A percentile compares a stretch with the other conserved stretches of the same genome.
Conservation (phyloP, 1,140 invertebrate species). For the Nylanderia fulva region DNA sequence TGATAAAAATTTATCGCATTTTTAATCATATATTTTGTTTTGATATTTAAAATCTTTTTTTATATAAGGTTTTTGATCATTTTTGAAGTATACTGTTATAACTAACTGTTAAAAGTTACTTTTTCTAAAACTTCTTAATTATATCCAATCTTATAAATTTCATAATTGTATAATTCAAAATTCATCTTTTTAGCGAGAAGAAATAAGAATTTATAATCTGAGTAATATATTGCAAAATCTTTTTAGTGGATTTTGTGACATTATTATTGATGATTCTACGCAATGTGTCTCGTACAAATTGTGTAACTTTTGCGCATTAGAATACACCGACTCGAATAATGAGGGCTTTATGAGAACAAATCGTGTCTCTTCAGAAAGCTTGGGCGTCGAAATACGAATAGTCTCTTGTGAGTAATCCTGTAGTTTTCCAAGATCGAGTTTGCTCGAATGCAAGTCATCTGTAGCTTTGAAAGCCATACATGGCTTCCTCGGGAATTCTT, state of each 20-base stretch:
- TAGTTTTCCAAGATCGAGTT: constrained; percentile 44
- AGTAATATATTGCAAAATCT: neutral
- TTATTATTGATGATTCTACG: neutral
- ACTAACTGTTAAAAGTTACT: too few species aligned
- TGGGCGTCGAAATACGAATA: constrained; percentile 26
- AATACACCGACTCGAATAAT: constrained; percentile 3
- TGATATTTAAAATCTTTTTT: neutral
- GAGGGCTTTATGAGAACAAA: constrained; percentile 18
- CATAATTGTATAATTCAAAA: neutral
- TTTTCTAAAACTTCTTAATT: neutral
- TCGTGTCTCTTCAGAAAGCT: constrained; percentile 10
- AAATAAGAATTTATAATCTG: neutral
- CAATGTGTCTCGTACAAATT: constrained; percentile 4
- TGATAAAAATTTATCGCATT: too few species aligned
- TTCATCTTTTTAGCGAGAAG: neutral
- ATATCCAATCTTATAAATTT: neutral
- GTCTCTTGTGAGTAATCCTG: constrained; percentile 48
- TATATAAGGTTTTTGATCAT: too few species aligned
- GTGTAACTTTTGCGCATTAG: constrained; percentile 13
- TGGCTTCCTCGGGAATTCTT: constrained; percentile 26
- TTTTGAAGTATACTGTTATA: too few species aligned
- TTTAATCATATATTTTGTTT: neutral
- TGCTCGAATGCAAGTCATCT: constrained; percentile 15
- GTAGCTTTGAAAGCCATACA: constrained; percentile 27
- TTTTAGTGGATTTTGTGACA: neutral